phyloP scores from a whole-genome alignment of 2,113 vertebrate genomes.

The Trochalopteron elliotii region DNA sequence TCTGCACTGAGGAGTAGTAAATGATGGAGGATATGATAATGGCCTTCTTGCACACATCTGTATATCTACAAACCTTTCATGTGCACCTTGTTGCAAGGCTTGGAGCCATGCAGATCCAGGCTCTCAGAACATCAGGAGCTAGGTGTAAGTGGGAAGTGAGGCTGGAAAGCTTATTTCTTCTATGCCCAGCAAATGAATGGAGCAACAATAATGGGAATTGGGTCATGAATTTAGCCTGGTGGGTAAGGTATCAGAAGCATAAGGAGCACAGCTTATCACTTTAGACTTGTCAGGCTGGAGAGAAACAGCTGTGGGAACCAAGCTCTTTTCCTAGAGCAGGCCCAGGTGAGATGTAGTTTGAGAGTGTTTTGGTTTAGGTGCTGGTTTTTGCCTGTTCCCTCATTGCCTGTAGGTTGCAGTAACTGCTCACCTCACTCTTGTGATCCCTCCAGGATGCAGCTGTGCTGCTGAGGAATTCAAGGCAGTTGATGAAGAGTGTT shows the following conservation, averaged over 20 bases:
- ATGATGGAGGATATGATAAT: not conserved
- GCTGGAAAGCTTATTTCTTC: not conserved
- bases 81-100: not conserved
- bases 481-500: slow-evolving; percentile 80
- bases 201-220: not conserved
- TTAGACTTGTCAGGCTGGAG: not conserved
- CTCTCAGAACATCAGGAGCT: not conserved
- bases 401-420: not conserved
- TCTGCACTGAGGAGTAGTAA: not conserved
- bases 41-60: not conserved
- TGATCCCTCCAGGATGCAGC: slow-evolving; percentile 77
- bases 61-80: not conserved
- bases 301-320: not conserved
- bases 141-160: not conserved
- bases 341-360: not conserved
- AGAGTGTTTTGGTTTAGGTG: not conserved
- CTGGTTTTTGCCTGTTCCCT: not conserved
- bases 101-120: not conserved
- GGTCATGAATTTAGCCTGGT: not conserved
- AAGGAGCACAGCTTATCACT: not conserved
- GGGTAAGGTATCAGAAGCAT: not conserved
- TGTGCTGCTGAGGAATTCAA: slow-evolving; percentile 72
- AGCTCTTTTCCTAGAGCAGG: not conserved
- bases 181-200: not conserved
- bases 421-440: not conserved